Evolutionary conservation across 2,888 invertebrate genomes (phyloP), one percentile per base, ranked within the genome.

Genomic region (Torymus tubicola): DNA sequence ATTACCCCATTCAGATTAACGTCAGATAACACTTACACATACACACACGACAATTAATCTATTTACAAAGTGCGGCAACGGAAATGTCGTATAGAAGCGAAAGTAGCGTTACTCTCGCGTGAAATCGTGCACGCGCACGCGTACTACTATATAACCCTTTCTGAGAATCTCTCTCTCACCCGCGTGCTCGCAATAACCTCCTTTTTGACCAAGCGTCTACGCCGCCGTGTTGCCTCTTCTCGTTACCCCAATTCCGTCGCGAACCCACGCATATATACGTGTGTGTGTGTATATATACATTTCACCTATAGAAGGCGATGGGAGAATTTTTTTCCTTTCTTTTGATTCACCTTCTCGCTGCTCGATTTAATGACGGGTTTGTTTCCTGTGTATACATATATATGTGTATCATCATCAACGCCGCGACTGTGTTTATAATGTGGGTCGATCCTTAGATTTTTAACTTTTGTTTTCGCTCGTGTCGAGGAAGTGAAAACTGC

Each of bases 221-320:
- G 58, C n/a, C n/a, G n/a, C n/a, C n/a, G n/a, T n/a, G 4, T 5
- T 31, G 31, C 31, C 65, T 55, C 21, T 61, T 61, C 74, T 74
- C 70, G 64, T 79, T 74, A 79, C 64, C 79, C 79, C 24, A 60
- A 79, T 79, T 74, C 69, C 68, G 16, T 60, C 53, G 14, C 50
- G 21, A 55, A 72, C 72, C 72, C 78, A 72, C 60, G 78, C 21
- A 21, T 21, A 21, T 57, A 31, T 52, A 67, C 53, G 16, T 53
- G 50, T 21, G 21, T 50, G 60, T 24, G 42, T 68, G 18, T 68
- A 70, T 55, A 53, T 67, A 52, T 69, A 69, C 21, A 55, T 76
- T 63, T 68, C 61, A n/a, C 63, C 61, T 31, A 31, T 31, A 31
- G 21, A 24, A 64, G 57, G 57, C 63, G 69, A 70, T 77, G 76